Conservation (phyloP, 2,797 vertebrate genomes). For the Chlorospingus semifuscus region DNA sequence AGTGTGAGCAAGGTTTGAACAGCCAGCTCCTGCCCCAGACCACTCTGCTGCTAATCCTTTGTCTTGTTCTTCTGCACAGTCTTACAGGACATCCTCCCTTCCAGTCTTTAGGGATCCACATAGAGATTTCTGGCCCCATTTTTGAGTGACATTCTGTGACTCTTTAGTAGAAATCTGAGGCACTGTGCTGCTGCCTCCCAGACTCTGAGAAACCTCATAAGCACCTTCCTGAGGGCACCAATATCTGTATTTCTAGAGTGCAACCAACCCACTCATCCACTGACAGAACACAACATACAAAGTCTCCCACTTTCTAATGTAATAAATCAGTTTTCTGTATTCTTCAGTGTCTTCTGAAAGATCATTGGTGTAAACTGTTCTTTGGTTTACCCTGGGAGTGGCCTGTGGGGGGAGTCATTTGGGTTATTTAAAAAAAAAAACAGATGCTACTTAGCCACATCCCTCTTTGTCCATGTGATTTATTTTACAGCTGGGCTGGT, state of each 20-base stretch:
- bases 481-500: not conserved
- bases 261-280: not conserved
- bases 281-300: rapidly evolving
- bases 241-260: not conserved
- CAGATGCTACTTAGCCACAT: not conserved
- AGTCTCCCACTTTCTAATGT: not conserved
- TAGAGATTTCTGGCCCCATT: not conserved
- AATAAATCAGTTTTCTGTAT: not conserved
- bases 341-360: not conserved
- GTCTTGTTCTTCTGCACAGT: not conserved
- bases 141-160: not conserved
- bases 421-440: not conserved
- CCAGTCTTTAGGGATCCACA: rapidly evolving
- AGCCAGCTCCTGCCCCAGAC: not conserved
- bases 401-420: rapidly evolving
- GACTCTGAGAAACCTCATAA: not conserved
- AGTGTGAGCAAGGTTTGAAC: rapidly evolving
- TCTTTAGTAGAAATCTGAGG: not conserved
- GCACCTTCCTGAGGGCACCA: not conserved
- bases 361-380: not conserved
- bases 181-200: not conserved
- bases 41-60: rapidly evolving
- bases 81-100: not conserved
- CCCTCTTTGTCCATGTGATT: not conserved
- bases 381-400: not conserved